Base-by-base conservation (phyloP, 2,113 vertebrate genomes). In the Planiliza haematocheilus region DNA sequence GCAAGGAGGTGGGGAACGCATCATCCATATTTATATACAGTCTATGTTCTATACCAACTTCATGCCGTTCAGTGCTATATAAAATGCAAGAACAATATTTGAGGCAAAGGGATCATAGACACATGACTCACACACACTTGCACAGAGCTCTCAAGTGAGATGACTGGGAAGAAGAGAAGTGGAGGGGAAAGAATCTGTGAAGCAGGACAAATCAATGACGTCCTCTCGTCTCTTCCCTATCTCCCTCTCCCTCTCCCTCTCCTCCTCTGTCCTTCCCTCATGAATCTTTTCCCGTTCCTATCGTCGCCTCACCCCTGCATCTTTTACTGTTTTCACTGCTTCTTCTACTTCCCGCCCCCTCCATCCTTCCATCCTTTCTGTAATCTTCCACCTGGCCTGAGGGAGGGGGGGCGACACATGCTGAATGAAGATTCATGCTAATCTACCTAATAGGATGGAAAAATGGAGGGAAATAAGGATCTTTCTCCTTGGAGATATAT, bases 401-500 rank as follows among this genome's bases (percentile, higher is more conserved):
- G 81, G 74, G 75, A 42, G 36, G 37, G 20, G 53, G 41, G 53
- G 78, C n/a, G n/a, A 30, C 24, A 56, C 57, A 70, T 17, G 42
- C 61, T 83, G 59, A 79, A 87, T 83, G 63, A 83, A 86, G 66
- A 87, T 70, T 75, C 71, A 89, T 80, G 66, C 74, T 81, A 83
- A 89, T 81, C 62, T 81, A 65, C 63, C 73, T 74, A 90, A 91
- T 71, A 63, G 61, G 79, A 81, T 3, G 68, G 70, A 60, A 86
- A 78, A 90, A 76, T 77, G 63, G 60, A 63, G 49, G 36, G 60
- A 60, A 72, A 77, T 62, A 24, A 56, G 51, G 57, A 74, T 73
- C 74, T 74, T 59, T 81, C 55, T 56, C 74, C 77, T 77, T 55
- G 39, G 46, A 79, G 77, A 74, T 66, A 62, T n/a, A n/a, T n/a